Conservation (phyloP, 2,113 vertebrate genomes). For the Sorex fumeus region DNA sequence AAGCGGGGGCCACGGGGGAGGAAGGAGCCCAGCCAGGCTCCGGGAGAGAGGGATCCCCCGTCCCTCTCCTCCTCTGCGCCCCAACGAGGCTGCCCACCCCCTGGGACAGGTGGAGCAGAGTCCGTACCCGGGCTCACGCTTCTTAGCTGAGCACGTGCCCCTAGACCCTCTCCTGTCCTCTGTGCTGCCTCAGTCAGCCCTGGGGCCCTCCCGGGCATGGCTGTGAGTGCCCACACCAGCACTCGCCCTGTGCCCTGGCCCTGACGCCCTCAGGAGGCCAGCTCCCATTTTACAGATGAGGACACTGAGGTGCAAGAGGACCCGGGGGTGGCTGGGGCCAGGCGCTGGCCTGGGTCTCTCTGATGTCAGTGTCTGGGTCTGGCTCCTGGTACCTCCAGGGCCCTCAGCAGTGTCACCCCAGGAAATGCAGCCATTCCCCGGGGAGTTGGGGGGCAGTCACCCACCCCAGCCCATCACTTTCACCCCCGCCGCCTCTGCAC, state of each 20-base stretch:
- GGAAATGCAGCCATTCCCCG: too few relatives aligned
- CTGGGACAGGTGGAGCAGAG: background rate
- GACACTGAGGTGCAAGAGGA: slow-evolving; percentile 33
- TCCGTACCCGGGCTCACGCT: background rate
- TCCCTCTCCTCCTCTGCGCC: too few relatives aligned
- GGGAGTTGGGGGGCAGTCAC: too few relatives aligned
- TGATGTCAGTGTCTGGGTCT: too few relatives aligned
- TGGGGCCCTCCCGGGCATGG: background rate
- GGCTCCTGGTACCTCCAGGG: too few relatives aligned
- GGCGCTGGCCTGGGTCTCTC: background rate
- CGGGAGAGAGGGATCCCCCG: accelerated
- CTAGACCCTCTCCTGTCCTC: background rate
- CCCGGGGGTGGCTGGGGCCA: accelerated
- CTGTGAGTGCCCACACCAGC: background rate
- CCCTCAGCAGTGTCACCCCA: too few relatives aligned
- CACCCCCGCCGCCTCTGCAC: too few relatives aligned
- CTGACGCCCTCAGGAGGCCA: too few relatives aligned
- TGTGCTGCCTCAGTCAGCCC: background rate
- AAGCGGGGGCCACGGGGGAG: slow-evolving; percentile 79
- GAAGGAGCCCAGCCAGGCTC: slow-evolving; percentile 12
- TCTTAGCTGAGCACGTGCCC: background rate
- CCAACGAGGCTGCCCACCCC: background rate
- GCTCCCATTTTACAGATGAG: slow-evolving; percentile 31
- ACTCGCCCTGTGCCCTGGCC: accelerated
- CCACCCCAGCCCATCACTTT: too few relatives aligned